Conservation (phyloP, 1,140 invertebrate genomes). For the Manduca sexta region DNA sequence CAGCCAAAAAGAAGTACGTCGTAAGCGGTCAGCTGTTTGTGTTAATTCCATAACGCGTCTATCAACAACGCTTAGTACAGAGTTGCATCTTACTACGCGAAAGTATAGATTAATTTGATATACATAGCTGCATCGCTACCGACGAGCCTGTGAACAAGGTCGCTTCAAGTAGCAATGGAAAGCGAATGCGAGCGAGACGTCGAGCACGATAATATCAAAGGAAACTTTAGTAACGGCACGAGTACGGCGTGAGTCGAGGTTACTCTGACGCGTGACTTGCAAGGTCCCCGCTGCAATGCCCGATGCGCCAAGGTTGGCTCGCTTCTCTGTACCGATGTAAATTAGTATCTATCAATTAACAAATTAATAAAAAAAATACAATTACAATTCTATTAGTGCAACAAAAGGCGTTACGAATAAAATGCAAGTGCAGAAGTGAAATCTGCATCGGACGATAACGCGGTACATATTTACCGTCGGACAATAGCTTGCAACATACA, state of each 20-base stretch:
- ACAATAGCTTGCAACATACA: constrained; percentile 25
- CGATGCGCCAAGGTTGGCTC: constrained; percentile 71
- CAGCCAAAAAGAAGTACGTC: constrained; percentile 47
- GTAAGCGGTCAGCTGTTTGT: constrained; percentile 64
- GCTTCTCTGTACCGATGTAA: constrained; percentile 46
- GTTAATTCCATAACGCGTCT: constrained; percentile 52
- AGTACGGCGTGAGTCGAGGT: constrained; percentile 67
- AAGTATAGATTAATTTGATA: constrained; percentile 2
- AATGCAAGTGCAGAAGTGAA: constrained; percentile 37
- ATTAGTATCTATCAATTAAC: constrained; percentile 25
- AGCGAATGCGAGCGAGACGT: constrained; percentile 20
- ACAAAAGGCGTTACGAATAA: constrained; percentile 1
- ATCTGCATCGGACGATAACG: constrained; percentile 42
- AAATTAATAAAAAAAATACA: neutral
- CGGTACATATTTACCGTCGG: constrained; percentile 37
- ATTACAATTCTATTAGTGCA: neutral
- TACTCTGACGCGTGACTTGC: constrained; percentile 72
- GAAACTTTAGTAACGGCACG: constrained; percentile 45
- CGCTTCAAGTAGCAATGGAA: constrained; percentile 38
- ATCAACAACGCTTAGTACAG: constrained; percentile 45
- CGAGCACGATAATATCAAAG: constrained; percentile 33
- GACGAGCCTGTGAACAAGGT: neutral
- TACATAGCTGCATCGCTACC: constrained; percentile 23
- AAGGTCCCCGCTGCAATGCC: constrained; percentile 70
- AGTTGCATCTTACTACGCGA: constrained; percentile 13